These are phyloP conservation scores for Pristionchus arcanus DNA, from an alignment of 2,888 invertebrate genomes.

Conservation along the genomic window DNA sequence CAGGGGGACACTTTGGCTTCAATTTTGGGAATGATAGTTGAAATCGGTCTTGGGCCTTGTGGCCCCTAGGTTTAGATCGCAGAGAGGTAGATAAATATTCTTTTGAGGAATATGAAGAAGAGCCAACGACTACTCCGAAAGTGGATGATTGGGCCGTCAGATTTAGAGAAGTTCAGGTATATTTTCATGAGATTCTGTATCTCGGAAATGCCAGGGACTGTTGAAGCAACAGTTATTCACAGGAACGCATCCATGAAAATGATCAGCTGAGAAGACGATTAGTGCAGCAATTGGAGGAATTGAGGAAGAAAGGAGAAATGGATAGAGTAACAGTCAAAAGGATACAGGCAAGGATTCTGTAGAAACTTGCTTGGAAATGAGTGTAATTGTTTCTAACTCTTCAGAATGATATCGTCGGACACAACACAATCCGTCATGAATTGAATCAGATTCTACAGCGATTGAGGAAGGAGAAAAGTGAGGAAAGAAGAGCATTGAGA, in stretches of 20 bases:
- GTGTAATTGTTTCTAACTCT: neutral
- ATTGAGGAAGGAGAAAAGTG: conserved; percentile 3
- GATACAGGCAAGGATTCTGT: neutral
- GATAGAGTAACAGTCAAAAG: neutral
- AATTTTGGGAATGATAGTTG: too few relatives aligned
- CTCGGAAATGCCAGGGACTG: neutral
- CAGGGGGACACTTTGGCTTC: too few relatives aligned
- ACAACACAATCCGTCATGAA: neutral
- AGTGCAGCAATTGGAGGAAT: neutral
- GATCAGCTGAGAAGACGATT: neutral
- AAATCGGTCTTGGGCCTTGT: too few relatives aligned
- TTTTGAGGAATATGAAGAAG: neutral
- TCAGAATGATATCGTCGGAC: neutral
- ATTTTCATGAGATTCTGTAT: neutral
- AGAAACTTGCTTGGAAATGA: neutral
- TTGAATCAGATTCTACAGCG: neutral
- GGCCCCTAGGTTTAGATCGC: too few relatives aligned
- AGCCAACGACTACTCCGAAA: neutral
- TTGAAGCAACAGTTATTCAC: neutral
- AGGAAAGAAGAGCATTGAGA: neutral
- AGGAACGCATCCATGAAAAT: conserved; percentile 11
- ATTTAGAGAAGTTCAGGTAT: conserved; percentile 17
- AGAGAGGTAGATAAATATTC: neutral
- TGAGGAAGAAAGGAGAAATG: conserved; percentile 8
- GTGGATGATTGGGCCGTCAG: neutral